A percentile compares a stretch with the other conserved stretches of the same genome.
Evolutionary conservation across 1,140 invertebrate genomes (phyloP).

Genomic region (Theocolax elegans): DNA sequence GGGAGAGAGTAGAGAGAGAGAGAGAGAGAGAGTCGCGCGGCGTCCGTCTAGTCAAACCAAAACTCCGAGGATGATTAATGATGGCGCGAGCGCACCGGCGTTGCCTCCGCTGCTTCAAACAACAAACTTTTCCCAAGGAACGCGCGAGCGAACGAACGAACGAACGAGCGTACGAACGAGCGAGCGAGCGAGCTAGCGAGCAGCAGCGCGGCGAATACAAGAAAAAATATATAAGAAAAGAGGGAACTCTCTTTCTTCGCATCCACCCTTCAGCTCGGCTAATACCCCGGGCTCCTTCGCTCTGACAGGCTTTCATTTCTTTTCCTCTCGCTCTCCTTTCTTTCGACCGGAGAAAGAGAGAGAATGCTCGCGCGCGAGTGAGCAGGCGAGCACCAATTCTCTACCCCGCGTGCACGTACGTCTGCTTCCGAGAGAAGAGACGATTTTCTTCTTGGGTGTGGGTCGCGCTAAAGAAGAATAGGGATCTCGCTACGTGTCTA

Average conservation of each 20-base stretch:
- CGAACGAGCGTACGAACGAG: conserved; percentile 12
- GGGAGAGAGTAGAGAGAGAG: too few species aligned
- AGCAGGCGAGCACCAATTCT: conserved; percentile 5
- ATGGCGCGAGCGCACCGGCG: conserved; percentile 59
- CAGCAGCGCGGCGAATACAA: neutral
- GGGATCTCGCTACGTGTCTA: too few species aligned
- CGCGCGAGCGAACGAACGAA: conserved; percentile 39
- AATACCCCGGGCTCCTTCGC: conserved; percentile 62
- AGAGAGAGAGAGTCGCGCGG: conserved; percentile 33
- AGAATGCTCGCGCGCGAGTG: neutral
- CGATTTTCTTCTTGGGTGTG: too few species aligned
- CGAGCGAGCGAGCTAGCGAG: conserved; percentile 10
- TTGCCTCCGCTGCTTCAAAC: conserved; percentile 69
- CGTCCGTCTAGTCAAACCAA: conserved; percentile 72
- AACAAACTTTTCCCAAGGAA: conserved; percentile 75
- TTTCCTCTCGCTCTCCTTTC: conserved; percentile 47
- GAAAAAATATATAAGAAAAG: conserved; percentile 71
- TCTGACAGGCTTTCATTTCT: conserved; percentile 62
- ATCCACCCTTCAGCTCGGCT: conserved; percentile 67
- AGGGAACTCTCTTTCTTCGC: conserved; percentile 68
- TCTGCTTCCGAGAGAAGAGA: neutral
- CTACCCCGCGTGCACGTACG: neutral
- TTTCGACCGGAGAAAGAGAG: conserved; percentile 45
- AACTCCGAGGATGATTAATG: conserved; percentile 74
- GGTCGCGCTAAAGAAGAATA: too few species aligned